Evolutionary conservation across 2,888 invertebrate species (phyloP).

Genomic region (Herminia tarsipennalis): DNA sequence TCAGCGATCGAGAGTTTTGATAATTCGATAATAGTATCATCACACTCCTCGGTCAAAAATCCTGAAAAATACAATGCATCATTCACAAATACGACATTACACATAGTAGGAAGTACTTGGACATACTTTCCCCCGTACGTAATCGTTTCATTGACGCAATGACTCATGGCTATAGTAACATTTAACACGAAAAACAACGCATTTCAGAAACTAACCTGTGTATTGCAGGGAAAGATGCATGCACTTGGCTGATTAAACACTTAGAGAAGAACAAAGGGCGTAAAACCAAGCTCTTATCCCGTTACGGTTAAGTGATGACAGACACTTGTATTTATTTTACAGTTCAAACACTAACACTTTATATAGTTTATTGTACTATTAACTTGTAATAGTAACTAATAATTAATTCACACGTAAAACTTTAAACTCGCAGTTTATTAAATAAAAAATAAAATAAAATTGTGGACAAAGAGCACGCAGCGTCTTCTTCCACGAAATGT

Average conservation of each 20-base stretch:
- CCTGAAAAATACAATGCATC: slow-evolving; percentile 64
- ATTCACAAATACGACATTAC: slow-evolving; percentile 54
- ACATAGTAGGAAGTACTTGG: slow-evolving; percentile 75
- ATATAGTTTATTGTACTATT: slow-evolving; percentile 63
- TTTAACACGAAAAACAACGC: slow-evolving; percentile 19
- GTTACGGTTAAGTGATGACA: slow-evolving; percentile 81
- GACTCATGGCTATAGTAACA: slow-evolving; percentile 43
- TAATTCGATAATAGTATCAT: slow-evolving; percentile 84
- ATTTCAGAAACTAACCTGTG: slow-evolving; percentile 71
- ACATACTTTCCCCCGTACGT: slow-evolving; percentile 78
- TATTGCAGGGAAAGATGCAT: slow-evolving; percentile 86
- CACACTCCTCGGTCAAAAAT: slow-evolving; percentile 84
- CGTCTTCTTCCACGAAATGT: slow-evolving; percentile 76
- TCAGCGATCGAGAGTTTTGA: slow-evolving; percentile 82
- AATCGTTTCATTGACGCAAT: slow-evolving; percentile 60
- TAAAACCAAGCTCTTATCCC: slow-evolving; percentile 83
- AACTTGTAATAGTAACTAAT: slow-evolving; percentile 61
- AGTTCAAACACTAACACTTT: slow-evolving; percentile 60
- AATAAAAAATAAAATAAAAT: slow-evolving; percentile 79
- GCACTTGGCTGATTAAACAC: slow-evolving; percentile 84
- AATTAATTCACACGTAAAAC: slow-evolving; percentile 57
- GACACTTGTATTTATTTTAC: slow-evolving; percentile 61
- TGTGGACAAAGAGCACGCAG: slow-evolving; percentile 73
- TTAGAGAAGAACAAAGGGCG: slow-evolving; percentile 81
- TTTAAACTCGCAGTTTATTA: slow-evolving; percentile 59